These are phyloP conservation scores for Chiloscyllium punctatum DNA, from an alignment of 2,797 vertebrate species.

Conservation along the genomic window DNA sequence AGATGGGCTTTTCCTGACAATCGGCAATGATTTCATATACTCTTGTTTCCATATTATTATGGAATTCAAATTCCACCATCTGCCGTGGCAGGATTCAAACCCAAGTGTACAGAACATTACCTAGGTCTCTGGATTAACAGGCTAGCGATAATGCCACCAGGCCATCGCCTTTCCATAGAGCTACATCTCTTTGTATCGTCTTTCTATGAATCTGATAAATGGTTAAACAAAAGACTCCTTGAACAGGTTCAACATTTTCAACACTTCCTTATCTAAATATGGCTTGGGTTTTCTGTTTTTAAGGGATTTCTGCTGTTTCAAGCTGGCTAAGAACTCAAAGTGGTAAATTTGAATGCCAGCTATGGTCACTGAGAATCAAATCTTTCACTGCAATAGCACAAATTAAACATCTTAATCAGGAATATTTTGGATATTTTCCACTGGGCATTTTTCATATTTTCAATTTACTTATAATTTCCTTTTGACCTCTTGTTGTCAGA, in stretches of 20 bases:
- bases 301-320: neutral
- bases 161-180: no score
- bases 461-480: neutral
- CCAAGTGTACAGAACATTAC: no score
- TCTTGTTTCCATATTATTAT: no score
- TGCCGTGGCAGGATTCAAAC: no score
- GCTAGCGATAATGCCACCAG: no score
- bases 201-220: neutral
- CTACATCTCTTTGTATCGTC: neutral
- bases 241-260: neutral
- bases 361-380: neutral
- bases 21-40: no score
- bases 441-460: neutral
- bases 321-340: neutral
- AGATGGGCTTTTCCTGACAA: no score
- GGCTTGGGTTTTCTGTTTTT: neutral
- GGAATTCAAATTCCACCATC: no score
- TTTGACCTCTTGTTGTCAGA: neutral
- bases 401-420: neutral
- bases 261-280: neutral
- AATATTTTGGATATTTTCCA: neutral
- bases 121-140: no score
- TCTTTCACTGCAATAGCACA: neutral
- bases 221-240: neutral
- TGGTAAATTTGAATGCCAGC: neutral